These are phyloP conservation scores for Pseudotriccus pelzelni DNA, from an alignment of 2,797 vertebrate genomes.

Conservation along the genomic window DNA sequence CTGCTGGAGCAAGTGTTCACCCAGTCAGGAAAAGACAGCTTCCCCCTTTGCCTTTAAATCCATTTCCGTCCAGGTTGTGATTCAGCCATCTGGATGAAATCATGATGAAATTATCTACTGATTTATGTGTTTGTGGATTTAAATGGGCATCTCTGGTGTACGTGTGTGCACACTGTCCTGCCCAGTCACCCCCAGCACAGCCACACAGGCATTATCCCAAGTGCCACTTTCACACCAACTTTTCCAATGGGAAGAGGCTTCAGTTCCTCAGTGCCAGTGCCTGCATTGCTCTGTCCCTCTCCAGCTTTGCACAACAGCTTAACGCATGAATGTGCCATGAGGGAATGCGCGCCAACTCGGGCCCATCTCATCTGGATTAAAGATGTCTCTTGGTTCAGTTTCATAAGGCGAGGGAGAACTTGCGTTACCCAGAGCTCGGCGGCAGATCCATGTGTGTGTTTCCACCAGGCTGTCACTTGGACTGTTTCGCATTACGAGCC, in stretches of 20 bases:
- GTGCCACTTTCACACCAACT: fast-evolving
- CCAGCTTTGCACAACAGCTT: not conserved
- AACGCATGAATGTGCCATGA: not conserved
- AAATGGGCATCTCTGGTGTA: not conserved
- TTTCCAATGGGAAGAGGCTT: not conserved
- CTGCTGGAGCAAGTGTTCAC: not conserved
- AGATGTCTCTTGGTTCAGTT: conserved; percentile 51
- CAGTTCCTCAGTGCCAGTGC: not conserved
- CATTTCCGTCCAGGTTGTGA: not conserved
- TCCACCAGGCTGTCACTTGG: conserved; percentile 33
- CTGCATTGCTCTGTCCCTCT: not conserved
- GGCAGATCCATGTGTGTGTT: conserved; percentile 7
- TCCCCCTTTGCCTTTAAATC: not conserved
- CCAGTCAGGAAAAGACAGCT: not conserved
- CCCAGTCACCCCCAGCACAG: not conserved
- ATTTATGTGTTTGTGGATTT: not conserved
- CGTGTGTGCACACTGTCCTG: not conserved
- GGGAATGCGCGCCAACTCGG: not conserved
- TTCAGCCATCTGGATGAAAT: not conserved
- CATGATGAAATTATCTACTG: not conserved
- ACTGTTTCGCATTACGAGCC: not conserved
- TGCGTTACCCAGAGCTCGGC: conserved; percentile 50
- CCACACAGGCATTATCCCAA: not conserved
- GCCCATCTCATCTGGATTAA: conserved; percentile 62
- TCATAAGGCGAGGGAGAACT: conserved; percentile 47